Base-by-base conservation (phyloP, 2,797 vertebrate species). In the Pseudochaenichthys georgianus region DNA sequence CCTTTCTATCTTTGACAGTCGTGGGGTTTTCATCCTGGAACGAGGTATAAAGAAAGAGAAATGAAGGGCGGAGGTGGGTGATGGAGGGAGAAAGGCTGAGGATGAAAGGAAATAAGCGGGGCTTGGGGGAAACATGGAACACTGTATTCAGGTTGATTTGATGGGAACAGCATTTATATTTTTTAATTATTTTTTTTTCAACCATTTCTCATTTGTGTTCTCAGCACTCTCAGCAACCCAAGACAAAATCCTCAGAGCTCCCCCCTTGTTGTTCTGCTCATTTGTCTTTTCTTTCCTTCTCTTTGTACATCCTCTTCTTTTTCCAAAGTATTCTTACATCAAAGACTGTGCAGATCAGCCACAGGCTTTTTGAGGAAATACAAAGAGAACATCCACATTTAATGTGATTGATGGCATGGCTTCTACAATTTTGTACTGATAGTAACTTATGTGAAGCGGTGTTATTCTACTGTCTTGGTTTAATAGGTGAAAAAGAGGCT, bases 281-380 rank as follows among this genome's bases (percentile, higher is more conserved):
- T 77, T 43, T 28, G 23, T 70, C 66, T 69, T 80, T 66, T 80
- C 58, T 63, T 61, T 57, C 34, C 51, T 54, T 77, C 70, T 82
- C 11, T 68, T 72, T 75, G 64, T 48, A 17, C 65, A 34, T 60
- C 48, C 43, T 75, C 69, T 80, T 52, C 41, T 64, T 45, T 82
- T 86, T 69, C 28, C 72, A 78, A 81, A 85, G 67, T 73, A 70
- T 66, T 75, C 75, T 86, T 64, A 77, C 68, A 76, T 88, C 73
- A 87, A 75, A 86, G 71, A 47, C 67, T 9, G 23, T 67, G 59
- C 1, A 60, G 74, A 70, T 63, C 51, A 81, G 70, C 60, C 65
- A 46, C 42, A 63, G 77, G 74, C 61, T 11, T 73, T 80, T 53
- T 21, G 21, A 64, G 70, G 23, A 70, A 78, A 87, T 58, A 59